phyloP scores from a whole-genome alignment of 2,888 invertebrate genomes.

The Diploptera punctata region DNA sequence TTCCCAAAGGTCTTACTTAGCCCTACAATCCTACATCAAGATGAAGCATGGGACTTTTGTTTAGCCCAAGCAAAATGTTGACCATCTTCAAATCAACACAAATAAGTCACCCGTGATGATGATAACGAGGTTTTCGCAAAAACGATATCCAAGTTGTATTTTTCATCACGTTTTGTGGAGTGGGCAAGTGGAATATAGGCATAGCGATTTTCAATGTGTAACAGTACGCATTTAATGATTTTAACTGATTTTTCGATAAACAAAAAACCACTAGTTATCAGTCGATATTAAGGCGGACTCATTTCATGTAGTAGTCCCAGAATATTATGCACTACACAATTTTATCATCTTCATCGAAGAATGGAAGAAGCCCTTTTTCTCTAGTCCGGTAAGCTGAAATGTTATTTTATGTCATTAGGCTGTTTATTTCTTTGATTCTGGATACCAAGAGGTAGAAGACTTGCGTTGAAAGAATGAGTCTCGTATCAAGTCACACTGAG shows the following conservation, averaged over 20 bases:
- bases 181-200: slow-evolving; percentile 3
- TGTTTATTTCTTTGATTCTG: no score
- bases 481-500: no score
- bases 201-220: neutral
- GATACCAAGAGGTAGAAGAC: no score
- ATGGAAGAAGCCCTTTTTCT: no score
- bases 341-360: no score
- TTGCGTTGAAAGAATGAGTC: no score
- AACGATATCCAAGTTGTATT: slow-evolving; percentile 40
- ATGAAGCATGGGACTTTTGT: slow-evolving; percentile 47
- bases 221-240: neutral
- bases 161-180: slow-evolving; percentile 38
- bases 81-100: slow-evolving; percentile 42
- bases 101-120: no score
- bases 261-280: neutral
- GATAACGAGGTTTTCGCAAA: slow-evolving; percentile 29
- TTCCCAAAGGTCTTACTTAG: slow-evolving; percentile 42
- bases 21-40: slow-evolving; percentile 47
- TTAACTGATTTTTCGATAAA: neutral
- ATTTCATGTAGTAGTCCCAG: no score
- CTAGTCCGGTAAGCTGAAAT: no score
- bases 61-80: slow-evolving; percentile 44
- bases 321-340: no score
- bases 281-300: neutral
- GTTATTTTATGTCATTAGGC: no score